A percentile compares a stretch with the other conserved stretches of the same genome.
Conservation (phyloP, 1,140 invertebrate genomes). For the Nephotettix cincticeps region DNA sequence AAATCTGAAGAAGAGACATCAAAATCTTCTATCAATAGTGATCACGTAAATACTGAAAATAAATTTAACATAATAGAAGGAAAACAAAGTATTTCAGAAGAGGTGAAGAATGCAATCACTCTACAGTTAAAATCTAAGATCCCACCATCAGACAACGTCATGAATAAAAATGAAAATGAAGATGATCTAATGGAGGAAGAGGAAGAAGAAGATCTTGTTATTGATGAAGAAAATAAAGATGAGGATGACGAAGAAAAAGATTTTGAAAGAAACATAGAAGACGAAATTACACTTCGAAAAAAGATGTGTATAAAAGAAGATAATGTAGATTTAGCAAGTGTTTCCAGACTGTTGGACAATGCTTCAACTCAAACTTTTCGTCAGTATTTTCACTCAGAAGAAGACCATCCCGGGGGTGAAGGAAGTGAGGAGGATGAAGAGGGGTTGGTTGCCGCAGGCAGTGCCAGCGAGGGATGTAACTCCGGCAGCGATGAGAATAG, state of each 20-base stretch:
- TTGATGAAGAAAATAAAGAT: conserved; percentile 59
- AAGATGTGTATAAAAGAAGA: conserved; percentile 34
- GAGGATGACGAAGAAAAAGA: conserved; percentile 34
- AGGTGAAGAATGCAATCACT: conserved; percentile 77
- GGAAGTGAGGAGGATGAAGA: conserved; percentile 69
- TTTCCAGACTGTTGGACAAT: conserved; percentile 75
- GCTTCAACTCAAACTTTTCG: conserved; percentile 71
- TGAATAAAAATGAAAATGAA: conserved; percentile 39
- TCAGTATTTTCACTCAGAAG: conserved; percentile 47
- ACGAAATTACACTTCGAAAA: conserved; percentile 31
- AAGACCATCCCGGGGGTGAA: conserved; percentile 45
- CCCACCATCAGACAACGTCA: conserved; percentile 7
- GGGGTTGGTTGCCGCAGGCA: conserved; percentile 67
- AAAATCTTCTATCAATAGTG: neutral
- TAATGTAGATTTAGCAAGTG: conserved; percentile 65
- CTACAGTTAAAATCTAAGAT: conserved; percentile 66
- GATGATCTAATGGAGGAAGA: conserved; percentile 49
- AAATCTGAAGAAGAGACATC: conserved; percentile 13
- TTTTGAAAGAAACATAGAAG: conserved; percentile 27
- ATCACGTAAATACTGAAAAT: neutral
- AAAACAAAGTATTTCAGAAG: conserved; percentile 57
- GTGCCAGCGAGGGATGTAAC: conserved; percentile 74
- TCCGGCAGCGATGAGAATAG: conserved; percentile 79
- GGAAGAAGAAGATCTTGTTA: conserved; percentile 60
- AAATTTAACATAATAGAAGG: neutral